Evolutionary conservation across 2,113 vertebrate genomes (phyloP).

Genomic region (Gallinago jamesoni): DNA sequence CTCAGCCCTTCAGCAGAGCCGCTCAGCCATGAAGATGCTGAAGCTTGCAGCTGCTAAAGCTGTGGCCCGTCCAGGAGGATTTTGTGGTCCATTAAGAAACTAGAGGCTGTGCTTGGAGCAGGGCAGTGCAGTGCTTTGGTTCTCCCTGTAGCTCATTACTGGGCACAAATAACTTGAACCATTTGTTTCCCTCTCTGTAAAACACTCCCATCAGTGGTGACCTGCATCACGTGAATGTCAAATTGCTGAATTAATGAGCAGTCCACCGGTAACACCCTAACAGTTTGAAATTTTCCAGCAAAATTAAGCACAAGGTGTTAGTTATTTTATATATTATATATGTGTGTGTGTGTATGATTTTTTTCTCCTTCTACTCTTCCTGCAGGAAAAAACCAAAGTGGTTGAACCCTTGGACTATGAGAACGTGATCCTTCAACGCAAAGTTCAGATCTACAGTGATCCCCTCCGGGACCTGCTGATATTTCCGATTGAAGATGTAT

Average conservation of each 20-base stretch:
- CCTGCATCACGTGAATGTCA: neutral
- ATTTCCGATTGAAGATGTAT: conserved; percentile 93
- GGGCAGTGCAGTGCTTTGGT: neutral
- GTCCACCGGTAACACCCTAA: neutral
- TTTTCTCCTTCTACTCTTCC: neutral
- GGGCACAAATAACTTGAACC: neutral
- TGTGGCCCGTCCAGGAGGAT: neutral
- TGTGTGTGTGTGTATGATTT: neutral
- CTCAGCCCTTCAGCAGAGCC: neutral
- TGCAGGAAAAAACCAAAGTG: conserved; percentile 93
- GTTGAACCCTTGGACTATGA: conserved; percentile 97
- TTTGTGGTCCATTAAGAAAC: conserved; percentile 20
- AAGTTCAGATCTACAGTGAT: conserved; percentile 96
- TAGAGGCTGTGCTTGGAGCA: neutral
- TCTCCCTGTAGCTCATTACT: neutral
- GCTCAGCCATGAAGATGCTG: neutral
- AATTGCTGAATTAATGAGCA: neutral
- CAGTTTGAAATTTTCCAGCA: neutral
- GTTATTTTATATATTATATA: neutral
- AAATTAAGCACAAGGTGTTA: neutral
- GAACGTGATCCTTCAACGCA: conserved; percentile 91
- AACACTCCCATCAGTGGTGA: neutral
- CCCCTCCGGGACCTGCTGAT: conserved; percentile 94
- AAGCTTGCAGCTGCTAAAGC: neutral
- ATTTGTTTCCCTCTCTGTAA: neutral